Evolutionary conservation across 2,888 invertebrate species (phyloP), one percentile per base, ranked within the genome.

Genomic region (Rhyacophila evoluta): DNA sequence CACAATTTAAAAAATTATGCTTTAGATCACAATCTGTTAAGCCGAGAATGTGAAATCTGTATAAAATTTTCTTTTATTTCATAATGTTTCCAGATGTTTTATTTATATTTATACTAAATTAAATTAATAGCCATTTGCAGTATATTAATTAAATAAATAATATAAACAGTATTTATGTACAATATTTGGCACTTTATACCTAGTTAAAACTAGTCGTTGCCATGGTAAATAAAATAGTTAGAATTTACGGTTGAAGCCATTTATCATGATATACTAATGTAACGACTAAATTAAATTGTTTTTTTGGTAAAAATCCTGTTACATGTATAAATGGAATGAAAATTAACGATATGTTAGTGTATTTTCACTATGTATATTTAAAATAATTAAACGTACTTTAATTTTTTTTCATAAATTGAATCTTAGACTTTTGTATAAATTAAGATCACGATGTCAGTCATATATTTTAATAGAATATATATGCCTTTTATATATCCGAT

Each of bases 121-220:
- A 55, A 55, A 12, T 55, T 55, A 19, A 55, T 55, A 55, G 55
- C 55, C 55, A 55, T 25, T 4, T 55, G 15, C 5, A 69, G 28
- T 28, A 69, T 8, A 6, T 69, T 69, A 12, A 29, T 25, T 25
- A 72, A 37, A 27, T 38, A 38, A 12, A 37, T n/a, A n/a, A n/a
- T 27, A 38, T 67, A 68, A 74, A 11, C 11, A 27, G n/a, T 36
- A 78, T 74, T 25, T 79, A 74, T 79, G 25, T 76, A 79, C 76
- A 79, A 25, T 75, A 55, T 79, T 79, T 79, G 79, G 79, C 79
- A 79, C 79, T 79, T 79, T 79, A 77, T 55, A 74, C 36, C 77
- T 77, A 79, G 70, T 28, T 27, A 55, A 8, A 55, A 55, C 25
- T 55, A 55, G 55, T 55, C 55, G 55, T 55, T 55, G 55, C 55